Evolutionary conservation across 2,113 vertebrate genomes (phyloP).

Genomic region (Periophthalmus modestus): DNA sequence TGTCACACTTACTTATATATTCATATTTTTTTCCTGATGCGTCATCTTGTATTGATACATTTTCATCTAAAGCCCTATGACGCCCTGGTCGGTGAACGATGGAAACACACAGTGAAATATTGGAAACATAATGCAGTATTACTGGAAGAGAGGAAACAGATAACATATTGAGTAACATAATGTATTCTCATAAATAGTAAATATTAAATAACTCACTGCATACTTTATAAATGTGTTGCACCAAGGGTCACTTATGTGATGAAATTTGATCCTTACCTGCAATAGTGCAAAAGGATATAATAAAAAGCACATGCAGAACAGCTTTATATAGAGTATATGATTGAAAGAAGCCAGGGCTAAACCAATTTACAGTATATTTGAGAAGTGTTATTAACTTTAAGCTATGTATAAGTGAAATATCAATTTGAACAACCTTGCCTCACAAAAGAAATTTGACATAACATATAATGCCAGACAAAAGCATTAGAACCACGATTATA

Average conservation of each 20-base stretch:
- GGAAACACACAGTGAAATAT: conserved; percentile 68
- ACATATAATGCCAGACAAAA: not conserved
- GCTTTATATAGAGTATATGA: not conserved
- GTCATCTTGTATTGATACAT: conserved; percentile 74
- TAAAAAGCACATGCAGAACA: not conserved
- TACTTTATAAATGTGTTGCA: conserved; percentile 4
- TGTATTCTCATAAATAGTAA: conserved; percentile 35
- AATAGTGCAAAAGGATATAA: not conserved
- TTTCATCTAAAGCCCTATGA: conserved; percentile 71
- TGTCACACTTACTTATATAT: conserved; percentile 48
- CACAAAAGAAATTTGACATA: not conserved
- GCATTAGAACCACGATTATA: not conserved
- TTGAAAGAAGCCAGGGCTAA: not conserved
- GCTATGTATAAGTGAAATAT: not conserved
- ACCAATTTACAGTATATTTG: not conserved
- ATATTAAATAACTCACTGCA: conserved; percentile 8
- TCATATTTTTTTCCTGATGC: conserved; percentile 65
- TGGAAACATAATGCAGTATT: conserved; percentile 70
- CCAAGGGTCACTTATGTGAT: not conserved
- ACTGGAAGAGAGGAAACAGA: conserved; percentile 63
- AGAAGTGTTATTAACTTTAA: not conserved
- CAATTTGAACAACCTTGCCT: not conserved
- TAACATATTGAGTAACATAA: conserved; percentile 49
- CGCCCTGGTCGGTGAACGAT: conserved; percentile 74
- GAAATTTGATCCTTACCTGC: conserved; percentile 1